These are phyloP conservation scores for Scaptomyza parva DNA, from an alignment of 2,888 invertebrate species.

Conservation along the genomic window DNA sequence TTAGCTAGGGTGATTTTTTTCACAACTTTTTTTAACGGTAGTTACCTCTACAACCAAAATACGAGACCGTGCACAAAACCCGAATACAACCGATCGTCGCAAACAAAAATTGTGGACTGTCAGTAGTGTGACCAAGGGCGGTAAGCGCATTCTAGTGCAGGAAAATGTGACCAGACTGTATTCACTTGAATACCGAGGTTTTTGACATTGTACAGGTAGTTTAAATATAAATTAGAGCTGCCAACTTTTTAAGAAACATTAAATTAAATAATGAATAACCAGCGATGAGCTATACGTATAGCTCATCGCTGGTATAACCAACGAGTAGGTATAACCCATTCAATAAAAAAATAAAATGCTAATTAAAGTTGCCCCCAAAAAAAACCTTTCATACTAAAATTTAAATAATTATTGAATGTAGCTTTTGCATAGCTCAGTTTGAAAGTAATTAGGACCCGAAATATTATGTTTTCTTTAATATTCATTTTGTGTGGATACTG, in stretches of 20 bases:
- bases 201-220: conserved; percentile 20
- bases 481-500: neutral
- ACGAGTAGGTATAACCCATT: too few species aligned
- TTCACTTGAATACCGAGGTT: neutral
- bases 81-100: conserved; percentile 61
- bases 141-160: neutral
- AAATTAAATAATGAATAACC: too few species aligned
- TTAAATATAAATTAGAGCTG: neutral
- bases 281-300: too few species aligned
- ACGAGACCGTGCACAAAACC: conserved; percentile 44
- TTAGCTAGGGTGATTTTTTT: conserved; percentile 34
- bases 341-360: too few species aligned
- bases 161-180: conserved; percentile 35
- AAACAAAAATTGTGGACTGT: conserved; percentile 53
- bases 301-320: too few species aligned
- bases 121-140: conserved; percentile 24
- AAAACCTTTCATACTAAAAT: too few species aligned
- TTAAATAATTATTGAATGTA: too few species aligned
- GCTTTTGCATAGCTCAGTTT: too few species aligned
- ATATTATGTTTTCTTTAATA: too few species aligned
- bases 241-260: neutral
- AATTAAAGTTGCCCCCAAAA: too few species aligned
- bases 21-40: conserved; percentile 33
- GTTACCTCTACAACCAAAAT: conserved; percentile 59
- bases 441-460: too few species aligned